Conservation (phyloP, 2,888 invertebrate species). For the Lapara coniferarum region DNA sequence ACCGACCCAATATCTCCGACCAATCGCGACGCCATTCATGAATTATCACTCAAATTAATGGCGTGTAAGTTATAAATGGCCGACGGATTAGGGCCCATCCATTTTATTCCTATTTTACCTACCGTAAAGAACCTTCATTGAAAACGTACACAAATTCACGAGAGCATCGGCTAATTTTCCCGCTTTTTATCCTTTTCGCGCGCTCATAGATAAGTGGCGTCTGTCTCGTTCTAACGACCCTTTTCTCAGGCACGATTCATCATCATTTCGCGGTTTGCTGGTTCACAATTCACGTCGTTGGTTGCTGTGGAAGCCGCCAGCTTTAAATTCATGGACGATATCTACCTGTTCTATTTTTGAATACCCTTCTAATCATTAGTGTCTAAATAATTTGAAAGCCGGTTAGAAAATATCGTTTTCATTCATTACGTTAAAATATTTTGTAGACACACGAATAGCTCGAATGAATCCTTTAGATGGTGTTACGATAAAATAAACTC, state of each 20-base stretch:
- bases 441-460: conserved; percentile 32
- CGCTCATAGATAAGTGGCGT: conserved; percentile 39
- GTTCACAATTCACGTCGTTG: conserved; percentile 75
- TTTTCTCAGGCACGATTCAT: conserved; percentile 78
- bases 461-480: conserved; percentile 36
- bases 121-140: conserved; percentile 82
- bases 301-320: conserved; percentile 48
- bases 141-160: conserved; percentile 83
- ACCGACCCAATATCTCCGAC: conserved; percentile 67
- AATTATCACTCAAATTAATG: conserved; percentile 84
- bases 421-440: conserved; percentile 23
- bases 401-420: background rate
- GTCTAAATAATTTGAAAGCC: background rate
- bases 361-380: background rate
- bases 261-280: conserved; percentile 83
- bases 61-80: conserved; percentile 83
- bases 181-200: conserved; percentile 57
- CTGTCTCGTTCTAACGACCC: conserved; percentile 68
- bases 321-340: conserved; percentile 42
- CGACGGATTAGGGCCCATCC: conserved; percentile 78
- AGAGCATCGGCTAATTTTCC: conserved; percentile 79
- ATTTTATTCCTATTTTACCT: conserved; percentile 83
- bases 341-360: conserved; percentile 34
- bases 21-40: conserved; percentile 73
- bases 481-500: conserved; percentile 31